Percentiles rank a stretch among this genome's conserved stretches.
Evolutionary conservation across 2,797 vertebrate species (phyloP).

Genomic region (Urosaurus nigricauda): DNA sequence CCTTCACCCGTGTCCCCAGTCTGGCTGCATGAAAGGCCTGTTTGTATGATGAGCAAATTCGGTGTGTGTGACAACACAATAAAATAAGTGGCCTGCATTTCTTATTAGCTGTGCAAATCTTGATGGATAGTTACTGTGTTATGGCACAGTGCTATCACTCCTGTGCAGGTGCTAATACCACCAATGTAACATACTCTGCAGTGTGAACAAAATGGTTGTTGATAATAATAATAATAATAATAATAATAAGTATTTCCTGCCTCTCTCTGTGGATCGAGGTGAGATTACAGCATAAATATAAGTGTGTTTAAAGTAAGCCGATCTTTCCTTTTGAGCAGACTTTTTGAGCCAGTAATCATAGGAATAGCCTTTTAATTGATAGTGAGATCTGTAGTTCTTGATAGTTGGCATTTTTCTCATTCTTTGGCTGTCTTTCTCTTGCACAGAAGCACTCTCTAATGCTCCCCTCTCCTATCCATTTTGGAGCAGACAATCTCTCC

Average conservation of each 20-base stretch:
- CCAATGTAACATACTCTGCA: background rate
- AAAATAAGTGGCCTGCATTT: background rate
- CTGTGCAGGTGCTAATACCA: background rate
- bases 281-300: too few species aligned
- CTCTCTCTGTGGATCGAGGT: too few species aligned
- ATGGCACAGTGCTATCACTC: background rate
- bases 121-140: background rate
- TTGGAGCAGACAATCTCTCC: background rate
- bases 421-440: background rate
- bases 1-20: background rate
- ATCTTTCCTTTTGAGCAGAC: background rate
- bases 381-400: slow-evolving; percentile 16
- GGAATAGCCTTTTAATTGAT: slow-evolving; percentile 1
- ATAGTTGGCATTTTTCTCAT: slow-evolving; percentile 35
- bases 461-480: background rate
- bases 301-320: background rate
- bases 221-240: too few species aligned
- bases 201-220: background rate
- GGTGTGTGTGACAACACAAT: background rate
- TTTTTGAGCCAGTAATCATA: background rate
- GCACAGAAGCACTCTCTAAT: too few species aligned
- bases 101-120: background rate
- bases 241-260: too few species aligned
- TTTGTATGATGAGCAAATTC: background rate
- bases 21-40: background rate